These are phyloP conservation scores for Galagoides demidoff DNA, from an alignment of 2,797 vertebrate genomes.

Conservation along the genomic window DNA sequence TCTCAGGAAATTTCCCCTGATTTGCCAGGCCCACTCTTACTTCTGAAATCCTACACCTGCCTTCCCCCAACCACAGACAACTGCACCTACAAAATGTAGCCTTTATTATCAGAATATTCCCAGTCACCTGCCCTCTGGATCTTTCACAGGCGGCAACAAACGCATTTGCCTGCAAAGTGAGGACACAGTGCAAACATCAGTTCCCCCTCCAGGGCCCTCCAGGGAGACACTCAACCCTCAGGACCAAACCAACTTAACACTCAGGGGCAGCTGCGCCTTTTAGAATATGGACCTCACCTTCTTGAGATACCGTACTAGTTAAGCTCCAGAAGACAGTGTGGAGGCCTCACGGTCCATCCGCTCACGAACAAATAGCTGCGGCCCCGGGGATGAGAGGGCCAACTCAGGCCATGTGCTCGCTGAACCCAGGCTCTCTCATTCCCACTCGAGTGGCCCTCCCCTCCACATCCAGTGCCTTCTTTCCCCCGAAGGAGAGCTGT, in stretches of 20 bases:
- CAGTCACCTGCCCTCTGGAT: not conserved
- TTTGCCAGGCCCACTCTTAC: not conserved
- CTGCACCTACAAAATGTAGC: not conserved
- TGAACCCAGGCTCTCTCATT: too few relatives aligned
- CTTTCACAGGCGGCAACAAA: not conserved
- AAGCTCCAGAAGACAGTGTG: not conserved
- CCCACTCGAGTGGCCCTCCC: not conserved
- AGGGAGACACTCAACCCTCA: not conserved
- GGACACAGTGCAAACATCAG: not conserved
- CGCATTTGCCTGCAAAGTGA: not conserved
- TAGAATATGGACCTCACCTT: not conserved
- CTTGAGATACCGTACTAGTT: not conserved
- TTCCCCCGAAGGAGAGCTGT: not conserved
- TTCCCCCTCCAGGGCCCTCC: not conserved
- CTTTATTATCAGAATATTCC: not conserved
- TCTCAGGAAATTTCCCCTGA: not conserved
- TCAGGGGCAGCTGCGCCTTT: not conserved
- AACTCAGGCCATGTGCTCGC: accelerated
- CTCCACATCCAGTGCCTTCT: not conserved
- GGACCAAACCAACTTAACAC: not conserved
- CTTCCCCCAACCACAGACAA: not conserved
- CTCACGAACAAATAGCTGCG: not conserved
- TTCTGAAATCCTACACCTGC: not conserved
- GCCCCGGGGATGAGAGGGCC: not conserved
- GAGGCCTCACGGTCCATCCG: not conserved